Evolutionary conservation across 1,140 invertebrate genomes (phyloP), one percentile per base, ranked within the genome.

Genomic region (Pissodes strobi): DNA sequence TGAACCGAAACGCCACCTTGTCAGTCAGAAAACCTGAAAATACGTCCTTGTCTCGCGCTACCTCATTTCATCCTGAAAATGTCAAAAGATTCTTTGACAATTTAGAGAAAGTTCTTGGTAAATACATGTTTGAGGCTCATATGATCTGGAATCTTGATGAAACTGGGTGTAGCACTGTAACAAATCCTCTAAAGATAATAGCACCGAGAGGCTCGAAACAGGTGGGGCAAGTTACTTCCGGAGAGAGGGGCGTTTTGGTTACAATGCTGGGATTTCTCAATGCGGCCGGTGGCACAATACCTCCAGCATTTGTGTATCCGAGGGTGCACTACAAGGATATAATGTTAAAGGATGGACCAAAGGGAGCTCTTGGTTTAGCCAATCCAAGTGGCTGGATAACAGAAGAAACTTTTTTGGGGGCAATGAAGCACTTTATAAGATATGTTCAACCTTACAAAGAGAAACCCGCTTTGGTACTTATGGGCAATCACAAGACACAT

Each of bases 161-260:
- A 69, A 82, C 79, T 3, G 81, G 80, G 12, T 66, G 81, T 34
- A 79, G 76, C 22, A 82, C 80, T 10, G 79, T 82, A 73, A 75
- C 18, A 37, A 66, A 76, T 55, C 66, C 74, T 30, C 71, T 69
- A 18, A 78, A 73, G 57, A 71, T 82, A 39, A 69, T 83, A 37
- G 76, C 79, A 22, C 67, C 56, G 53, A 74, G 69, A 72, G 80
- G 79, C 27, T 49, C 64, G 22, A 77, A 76, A 59, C 76, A 83
- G 72, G 74, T 82, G 2, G 79, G 78, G 23, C 34, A 64, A 81
- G 57, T 80, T 74, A 12, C 56, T 77, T 57, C 79, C 74, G 12
- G 76, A 76, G 65, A 82, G 78, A 67, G 72, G 46, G 79, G 75
- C 2, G 72, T 69, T 27, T 46, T 75, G 8, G 68, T 80, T 2